phyloP scores from a whole-genome alignment of 1,140 invertebrate genomes.

The Drosophila athabasca region DNA sequence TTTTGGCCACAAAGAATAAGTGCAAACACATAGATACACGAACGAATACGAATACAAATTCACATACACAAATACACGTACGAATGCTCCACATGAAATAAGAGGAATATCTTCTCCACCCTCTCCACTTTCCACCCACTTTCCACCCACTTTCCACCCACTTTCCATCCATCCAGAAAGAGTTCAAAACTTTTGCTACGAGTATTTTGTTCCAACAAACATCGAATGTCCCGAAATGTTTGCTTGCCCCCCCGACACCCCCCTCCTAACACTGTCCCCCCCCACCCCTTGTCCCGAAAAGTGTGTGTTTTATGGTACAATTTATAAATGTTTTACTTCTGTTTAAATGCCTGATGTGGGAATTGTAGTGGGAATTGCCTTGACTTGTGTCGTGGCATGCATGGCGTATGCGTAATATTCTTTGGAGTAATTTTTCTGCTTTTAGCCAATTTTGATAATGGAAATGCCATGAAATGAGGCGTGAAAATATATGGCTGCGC shows the following conservation, averaged over 20 bases:
- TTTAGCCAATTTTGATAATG: conserved; percentile 49
- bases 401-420: conserved; percentile 42
- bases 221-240: neutral
- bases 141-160: no score
- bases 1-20: no score
- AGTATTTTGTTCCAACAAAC: conserved; percentile 5
- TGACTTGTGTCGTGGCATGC: neutral
- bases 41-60: no score
- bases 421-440: conserved; percentile 12
- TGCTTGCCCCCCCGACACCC: neutral
- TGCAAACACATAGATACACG: no score
- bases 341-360: conserved; percentile 57
- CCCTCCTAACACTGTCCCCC: conserved; percentile 8
- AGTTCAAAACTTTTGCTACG: conserved; percentile 6
- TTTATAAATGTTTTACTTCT: conserved; percentile 52
- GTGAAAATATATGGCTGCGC: conserved; percentile 31
- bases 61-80: no score
- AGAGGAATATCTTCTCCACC: no score
- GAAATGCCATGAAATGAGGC: conserved; percentile 19
- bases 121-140: no score
- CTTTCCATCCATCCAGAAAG: no score
- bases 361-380: conserved; percentile 31
- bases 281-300: conserved; percentile 19
- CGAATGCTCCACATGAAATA: neutral
- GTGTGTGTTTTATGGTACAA: conserved; percentile 46